phyloP scores from a whole-genome alignment of 92 coral and sea anemone species.

The Hydrozoanthus gracilis region DNA sequence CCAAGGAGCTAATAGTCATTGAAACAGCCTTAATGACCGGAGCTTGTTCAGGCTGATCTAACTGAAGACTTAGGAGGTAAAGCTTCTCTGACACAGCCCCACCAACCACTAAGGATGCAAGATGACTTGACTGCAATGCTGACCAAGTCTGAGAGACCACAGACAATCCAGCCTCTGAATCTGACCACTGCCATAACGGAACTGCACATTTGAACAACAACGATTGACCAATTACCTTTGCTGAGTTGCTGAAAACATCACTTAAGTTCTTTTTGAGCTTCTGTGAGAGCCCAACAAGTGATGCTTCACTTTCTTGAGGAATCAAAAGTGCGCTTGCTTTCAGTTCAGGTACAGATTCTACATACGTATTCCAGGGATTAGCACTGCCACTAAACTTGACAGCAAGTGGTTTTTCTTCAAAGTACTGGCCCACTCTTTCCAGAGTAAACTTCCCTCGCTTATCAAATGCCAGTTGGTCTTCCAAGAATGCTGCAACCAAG shows the following conservation, averaged over 20 bases:
- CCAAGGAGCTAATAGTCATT: conserved; percentile 21
- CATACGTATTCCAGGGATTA: conserved; percentile 79
- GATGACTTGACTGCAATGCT: conserved; percentile 50
- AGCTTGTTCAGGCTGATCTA: conserved; percentile 3
- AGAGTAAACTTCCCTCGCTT: conserved; percentile 90
- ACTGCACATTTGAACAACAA: conserved; percentile 66
- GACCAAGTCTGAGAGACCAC: conserved; percentile 66
- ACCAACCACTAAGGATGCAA: conserved; percentile 66
- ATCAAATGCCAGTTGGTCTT: conserved; percentile 82
- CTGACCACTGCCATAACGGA: conserved; percentile 61
- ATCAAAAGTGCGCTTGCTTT: conserved; percentile 75
- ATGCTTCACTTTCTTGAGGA: conserved; percentile 62
- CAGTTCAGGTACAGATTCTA: conserved; percentile 68
- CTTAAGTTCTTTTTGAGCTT: conserved; percentile 69
- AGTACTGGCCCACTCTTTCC: conserved; percentile 98
- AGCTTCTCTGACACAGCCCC: conserved; percentile 50
- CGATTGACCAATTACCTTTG: conserved; percentile 75
- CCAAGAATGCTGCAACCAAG: conserved; percentile 84
- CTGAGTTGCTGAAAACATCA: conserved; percentile 67
- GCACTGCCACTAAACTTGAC: conserved; percentile 76
- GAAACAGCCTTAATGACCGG: conserved; percentile 26
- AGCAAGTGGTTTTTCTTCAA: conserved; percentile 83
- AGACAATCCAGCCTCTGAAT: background rate
- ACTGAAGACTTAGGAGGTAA: conserved; percentile 49
- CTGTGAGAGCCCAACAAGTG: conserved; percentile 73